These are phyloP conservation scores for Boloria euphrosyne DNA, from an alignment of 2,888 invertebrate species.

Conservation along the genomic window DNA sequence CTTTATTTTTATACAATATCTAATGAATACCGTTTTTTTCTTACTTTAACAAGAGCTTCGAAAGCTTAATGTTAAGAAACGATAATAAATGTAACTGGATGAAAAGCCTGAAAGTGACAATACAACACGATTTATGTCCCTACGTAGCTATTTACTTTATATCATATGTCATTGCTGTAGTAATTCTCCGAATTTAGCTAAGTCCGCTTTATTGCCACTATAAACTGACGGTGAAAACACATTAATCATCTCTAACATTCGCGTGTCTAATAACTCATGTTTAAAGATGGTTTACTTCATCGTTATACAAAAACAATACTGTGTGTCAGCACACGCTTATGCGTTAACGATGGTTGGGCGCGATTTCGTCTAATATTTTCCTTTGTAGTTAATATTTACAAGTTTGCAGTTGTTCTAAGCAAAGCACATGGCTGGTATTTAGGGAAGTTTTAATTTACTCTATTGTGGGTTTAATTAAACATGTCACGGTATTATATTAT, in stretches of 20 bases:
- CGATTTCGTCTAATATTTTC: constrained; percentile 42
- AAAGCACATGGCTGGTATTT: constrained; percentile 17
- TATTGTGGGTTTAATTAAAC: constrained; percentile 13
- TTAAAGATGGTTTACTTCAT: constrained; percentile 43
- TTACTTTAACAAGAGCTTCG: constrained; percentile 3
- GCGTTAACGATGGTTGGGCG: constrained; percentile 34
- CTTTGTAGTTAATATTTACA: constrained; percentile 43
- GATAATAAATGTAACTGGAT: constrained; percentile 24
- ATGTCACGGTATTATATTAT: neutral
- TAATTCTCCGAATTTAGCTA: constrained; percentile 54
- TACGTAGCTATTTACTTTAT: constrained; percentile 19
- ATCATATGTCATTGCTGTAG: constrained; percentile 29
- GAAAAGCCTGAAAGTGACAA: constrained; percentile 22
- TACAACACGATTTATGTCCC: constrained; percentile 20
- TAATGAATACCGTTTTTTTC: neutral
- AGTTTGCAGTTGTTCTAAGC: constrained; percentile 34
- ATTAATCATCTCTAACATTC: constrained; percentile 62
- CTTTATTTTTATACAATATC: neutral
- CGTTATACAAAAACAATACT: constrained; percentile 44
- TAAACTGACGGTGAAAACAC: constrained; percentile 63
- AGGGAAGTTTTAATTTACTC: constrained; percentile 4
- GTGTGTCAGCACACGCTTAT: constrained; percentile 46
- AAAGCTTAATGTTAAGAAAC: constrained; percentile 4
- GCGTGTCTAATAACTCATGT: constrained; percentile 62
- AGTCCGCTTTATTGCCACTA: constrained; percentile 55